A percentile compares a stretch with the other conserved stretches of the same genome.
Evolutionary conservation across 2,797 vertebrate species (phyloP).

Genomic region (Chiroxiphia lanceolata): DNA sequence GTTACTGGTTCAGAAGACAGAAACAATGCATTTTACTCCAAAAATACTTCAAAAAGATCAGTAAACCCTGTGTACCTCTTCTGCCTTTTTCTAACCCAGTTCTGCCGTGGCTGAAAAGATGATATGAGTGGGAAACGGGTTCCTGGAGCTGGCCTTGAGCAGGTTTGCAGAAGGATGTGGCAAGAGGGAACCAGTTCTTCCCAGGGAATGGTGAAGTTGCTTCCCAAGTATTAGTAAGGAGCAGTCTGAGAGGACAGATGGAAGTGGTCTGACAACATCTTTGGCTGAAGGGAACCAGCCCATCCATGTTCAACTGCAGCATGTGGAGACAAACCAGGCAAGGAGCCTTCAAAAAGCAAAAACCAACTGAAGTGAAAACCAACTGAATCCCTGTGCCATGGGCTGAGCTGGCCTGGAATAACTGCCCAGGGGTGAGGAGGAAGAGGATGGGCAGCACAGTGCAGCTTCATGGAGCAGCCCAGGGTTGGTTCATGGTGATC

Average conservation of each 20-base stretch:
- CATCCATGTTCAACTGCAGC: background rate
- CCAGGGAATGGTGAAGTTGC: background rate
- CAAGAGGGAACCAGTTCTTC: background rate
- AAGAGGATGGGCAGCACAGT: background rate
- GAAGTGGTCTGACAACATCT: background rate
- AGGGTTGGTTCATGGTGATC: background rate
- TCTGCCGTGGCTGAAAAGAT: background rate
- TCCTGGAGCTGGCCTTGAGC: background rate
- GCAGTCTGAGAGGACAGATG: background rate
- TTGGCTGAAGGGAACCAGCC: background rate
- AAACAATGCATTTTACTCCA: background rate
- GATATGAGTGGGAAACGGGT: background rate
- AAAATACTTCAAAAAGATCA: background rate
- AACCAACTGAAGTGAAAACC: background rate
- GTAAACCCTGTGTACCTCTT: background rate
- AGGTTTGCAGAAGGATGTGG: background rate
- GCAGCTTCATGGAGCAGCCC: background rate
- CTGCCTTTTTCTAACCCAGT: background rate
- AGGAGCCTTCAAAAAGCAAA: background rate
- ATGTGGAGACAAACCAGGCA: background rate
- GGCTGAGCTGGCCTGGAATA: background rate
- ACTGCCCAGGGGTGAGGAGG: background rate
- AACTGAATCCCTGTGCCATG: background rate
- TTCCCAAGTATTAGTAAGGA: background rate
- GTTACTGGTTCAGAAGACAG: background rate